Conservation (phyloP, 1,140 invertebrate species). For the Frieseomelitta varia region DNA sequence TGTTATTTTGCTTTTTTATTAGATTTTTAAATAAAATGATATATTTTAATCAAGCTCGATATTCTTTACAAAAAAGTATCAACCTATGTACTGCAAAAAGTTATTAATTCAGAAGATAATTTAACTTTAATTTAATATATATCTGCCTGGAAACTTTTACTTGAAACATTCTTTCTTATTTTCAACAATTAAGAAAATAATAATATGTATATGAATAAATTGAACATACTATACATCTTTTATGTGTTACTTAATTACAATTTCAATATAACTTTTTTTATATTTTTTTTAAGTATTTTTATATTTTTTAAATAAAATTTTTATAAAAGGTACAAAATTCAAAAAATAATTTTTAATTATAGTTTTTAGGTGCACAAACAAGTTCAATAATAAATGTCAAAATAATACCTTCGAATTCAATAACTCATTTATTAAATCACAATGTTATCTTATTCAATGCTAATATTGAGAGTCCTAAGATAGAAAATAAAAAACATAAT, state of each 20-base stretch:
- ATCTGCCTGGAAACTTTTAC: too few relatives aligned
- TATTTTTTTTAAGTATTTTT: not conserved
- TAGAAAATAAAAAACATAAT: not conserved
- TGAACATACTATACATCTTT: too few relatives aligned
- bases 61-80: too few relatives aligned
- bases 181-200: too few relatives aligned
- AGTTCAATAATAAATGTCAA: not conserved
- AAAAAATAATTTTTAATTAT: slow-evolving; percentile 33
- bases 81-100: too few relatives aligned
- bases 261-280: not conserved
- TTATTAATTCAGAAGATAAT: too few relatives aligned
- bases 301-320: not conserved
- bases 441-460: slow-evolving; percentile 16
- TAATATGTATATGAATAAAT: too few relatives aligned
- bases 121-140: too few relatives aligned
- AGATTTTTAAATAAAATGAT: too few relatives aligned
- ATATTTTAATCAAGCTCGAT: too few relatives aligned
- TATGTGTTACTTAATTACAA: not conserved
- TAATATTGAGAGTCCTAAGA: not conserved
- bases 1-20: too few relatives aligned
- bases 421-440: not conserved
- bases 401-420: not conserved
- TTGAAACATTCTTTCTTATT: too few relatives aligned
- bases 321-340: not conserved
- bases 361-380: slow-evolving; percentile 54